Base-by-base conservation (phyloP, 2,113 vertebrate species). In the Agapornis roseicollis region DNA sequence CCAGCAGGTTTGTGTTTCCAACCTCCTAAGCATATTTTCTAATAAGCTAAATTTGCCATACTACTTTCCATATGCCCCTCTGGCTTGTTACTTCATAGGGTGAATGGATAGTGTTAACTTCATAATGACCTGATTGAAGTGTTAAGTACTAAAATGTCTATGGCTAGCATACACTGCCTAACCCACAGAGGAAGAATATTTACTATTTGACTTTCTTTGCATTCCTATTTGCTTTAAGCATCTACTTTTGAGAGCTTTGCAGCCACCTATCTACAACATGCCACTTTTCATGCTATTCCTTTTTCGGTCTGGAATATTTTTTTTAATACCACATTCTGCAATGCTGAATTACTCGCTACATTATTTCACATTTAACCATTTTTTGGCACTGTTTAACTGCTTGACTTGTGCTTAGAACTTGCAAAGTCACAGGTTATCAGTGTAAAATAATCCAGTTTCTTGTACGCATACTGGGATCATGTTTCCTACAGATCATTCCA, bases 301-400 rank as follows among this genome's bases (percentile, higher is more conserved):
- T 93, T 84, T 94, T 91, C 80, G 63, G 71, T 77, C 41, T 88
- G 85, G 79, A 96, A 88, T 89, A n/a, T 33, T 2, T 33, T 41
- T 65, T 80, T 74, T 25, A 29, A 63, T 61, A 31, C 31, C 76
- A 15, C 35, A 84, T 7, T 71, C 24, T 60, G 35, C 35, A 94
- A 56, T 80, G 14, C 33, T 65, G 31, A 27, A 47, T 91, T 91
- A 52, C 69, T 86, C 50, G 55, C 29, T 29, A 35, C 17, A 87
- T 7, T 80, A 35, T 71, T 84, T 77, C 63, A 60, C 5, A 25
- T 79, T 80, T 90, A 85, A 85, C 66, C 49, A 56, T 49, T 85
- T 80, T 76, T 65, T 70, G n/a, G 13, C 58, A 72, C 14, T 12
- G 19, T 42, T 91, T 49, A 89, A n/a, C 61, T 27, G 47, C 35